Percentiles rank a stretch among this genome's conserved stretches.
These are phyloP conservation scores for Temnopleurus reevesii DNA, from an alignment of 53 echinoderm and acorn worm species.

Conservation along the genomic window DNA sequence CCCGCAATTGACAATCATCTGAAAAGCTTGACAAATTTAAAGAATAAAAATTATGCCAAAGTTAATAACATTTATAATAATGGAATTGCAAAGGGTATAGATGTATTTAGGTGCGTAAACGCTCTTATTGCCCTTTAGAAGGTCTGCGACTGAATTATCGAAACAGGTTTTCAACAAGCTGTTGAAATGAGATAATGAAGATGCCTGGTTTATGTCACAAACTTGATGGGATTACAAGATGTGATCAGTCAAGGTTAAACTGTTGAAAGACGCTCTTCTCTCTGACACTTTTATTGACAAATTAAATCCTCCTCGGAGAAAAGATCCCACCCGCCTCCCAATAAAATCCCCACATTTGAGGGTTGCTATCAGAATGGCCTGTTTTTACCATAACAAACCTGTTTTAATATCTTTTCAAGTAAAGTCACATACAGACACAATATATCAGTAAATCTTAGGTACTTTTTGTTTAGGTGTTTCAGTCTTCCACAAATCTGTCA, in stretches of 20 bases:
- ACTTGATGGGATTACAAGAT: slow-evolving; percentile 2
- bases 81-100: too few species aligned
- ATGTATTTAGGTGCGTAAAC: too few species aligned
- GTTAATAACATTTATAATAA: too few species aligned
- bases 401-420: background rate
- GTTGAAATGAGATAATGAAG: background rate
- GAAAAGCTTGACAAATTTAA: too few species aligned
- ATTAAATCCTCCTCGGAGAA: background rate
- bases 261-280: slow-evolving; percentile 27
- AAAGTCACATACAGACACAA: background rate
- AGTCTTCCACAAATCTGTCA: background rate
- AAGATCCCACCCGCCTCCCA: background rate
- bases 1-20: too few species aligned
- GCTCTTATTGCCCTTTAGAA: too few species aligned
- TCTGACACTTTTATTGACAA: slow-evolving; percentile 42
- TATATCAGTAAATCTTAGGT: too few species aligned
- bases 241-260: slow-evolving; percentile 3
- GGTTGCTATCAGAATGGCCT: background rate
- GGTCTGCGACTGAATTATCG: background rate
- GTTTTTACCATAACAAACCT: background rate
- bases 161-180: background rate
- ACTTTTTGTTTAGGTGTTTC: background rate
- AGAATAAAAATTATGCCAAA: too few species aligned
- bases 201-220: slow-evolving; percentile 8
- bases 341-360: background rate